phyloP scores from a whole-genome alignment of 2,888 invertebrate species.

The Drosophila sordidula region DNA sequence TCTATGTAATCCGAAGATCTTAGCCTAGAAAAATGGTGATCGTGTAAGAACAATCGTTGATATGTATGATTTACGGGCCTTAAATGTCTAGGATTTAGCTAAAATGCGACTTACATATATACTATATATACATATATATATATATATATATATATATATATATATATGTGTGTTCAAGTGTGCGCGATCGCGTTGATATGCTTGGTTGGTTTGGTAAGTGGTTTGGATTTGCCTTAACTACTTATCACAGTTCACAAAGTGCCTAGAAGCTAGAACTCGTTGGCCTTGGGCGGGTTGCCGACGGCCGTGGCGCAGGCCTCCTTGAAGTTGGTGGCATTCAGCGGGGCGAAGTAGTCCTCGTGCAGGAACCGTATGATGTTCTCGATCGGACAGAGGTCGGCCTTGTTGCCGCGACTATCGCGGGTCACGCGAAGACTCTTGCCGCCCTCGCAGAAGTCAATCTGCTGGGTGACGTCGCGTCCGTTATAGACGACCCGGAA shows the following conservation, averaged over 20 bases:
- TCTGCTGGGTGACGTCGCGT: conserved; percentile 91
- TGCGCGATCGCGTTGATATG: conserved; percentile 43
- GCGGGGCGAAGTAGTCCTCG: conserved; percentile 92
- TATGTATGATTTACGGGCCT: conserved; percentile 61
- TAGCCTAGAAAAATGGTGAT: conserved; percentile 26
- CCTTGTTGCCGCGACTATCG: conserved; percentile 85
- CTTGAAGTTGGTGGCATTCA: conserved; percentile 95
- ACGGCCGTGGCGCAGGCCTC: conserved; percentile 89
- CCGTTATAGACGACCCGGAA: conserved; percentile 95
- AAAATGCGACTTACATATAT: conserved; percentile 31
- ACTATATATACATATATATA: conserved; percentile 26
- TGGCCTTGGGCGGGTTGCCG: conserved; percentile 74
- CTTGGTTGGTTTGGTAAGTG: conserved; percentile 31
- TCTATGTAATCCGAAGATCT: not conserved
- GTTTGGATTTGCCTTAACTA: conserved; percentile 45
- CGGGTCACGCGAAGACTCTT: conserved; percentile 86
- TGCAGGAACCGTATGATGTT: conserved; percentile 94
- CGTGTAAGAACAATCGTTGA: conserved; percentile 51
- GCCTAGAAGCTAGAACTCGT: conserved; percentile 76
- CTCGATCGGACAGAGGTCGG: conserved; percentile 93
- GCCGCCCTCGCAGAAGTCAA: conserved; percentile 91
- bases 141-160: too few relatives aligned
- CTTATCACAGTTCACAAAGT: conserved; percentile 73
- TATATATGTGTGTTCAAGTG: too few relatives aligned
- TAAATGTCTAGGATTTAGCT: conserved; percentile 24